Conservation (phyloP, 2,797 vertebrate species). For the Megalops cyprinoides region DNA sequence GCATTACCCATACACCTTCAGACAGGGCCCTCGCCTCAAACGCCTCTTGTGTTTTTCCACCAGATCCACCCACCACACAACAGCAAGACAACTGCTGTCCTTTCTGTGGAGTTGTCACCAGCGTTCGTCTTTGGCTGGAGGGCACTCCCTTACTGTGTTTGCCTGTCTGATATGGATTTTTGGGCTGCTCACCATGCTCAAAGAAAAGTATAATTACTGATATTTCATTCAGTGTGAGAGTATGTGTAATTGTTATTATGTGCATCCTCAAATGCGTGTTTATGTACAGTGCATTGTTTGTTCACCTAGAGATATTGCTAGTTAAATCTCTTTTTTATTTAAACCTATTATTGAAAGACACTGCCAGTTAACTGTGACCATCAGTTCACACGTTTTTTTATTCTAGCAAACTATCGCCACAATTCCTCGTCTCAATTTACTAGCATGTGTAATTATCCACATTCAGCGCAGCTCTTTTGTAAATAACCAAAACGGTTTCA, state of each 20-base stretch:
- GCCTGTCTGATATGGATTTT: background rate
- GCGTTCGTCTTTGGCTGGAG: background rate
- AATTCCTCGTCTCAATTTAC: background rate
- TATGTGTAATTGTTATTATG: too few relatives aligned
- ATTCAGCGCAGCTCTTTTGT: background rate
- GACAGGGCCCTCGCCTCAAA: constrained; percentile 38
- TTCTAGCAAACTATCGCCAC: background rate
- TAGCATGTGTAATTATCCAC: background rate
- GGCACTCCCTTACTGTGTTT: background rate
- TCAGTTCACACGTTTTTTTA: background rate
- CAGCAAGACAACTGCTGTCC: background rate
- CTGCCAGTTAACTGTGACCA: too few relatives aligned
- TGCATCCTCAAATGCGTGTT: too few relatives aligned
- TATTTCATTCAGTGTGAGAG: background rate
- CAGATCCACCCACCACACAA: background rate
- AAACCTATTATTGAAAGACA: too few relatives aligned
- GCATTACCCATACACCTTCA: constrained; percentile 32
- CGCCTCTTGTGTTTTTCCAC: constrained; percentile 32
- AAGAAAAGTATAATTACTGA: background rate
- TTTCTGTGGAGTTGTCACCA: background rate
- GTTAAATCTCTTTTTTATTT: background rate
- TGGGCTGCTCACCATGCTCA: background rate
- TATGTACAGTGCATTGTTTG: background rate
- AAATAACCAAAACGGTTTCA: constrained; percentile 30
- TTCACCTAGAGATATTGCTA: background rate